Evolutionary conservation across 2,888 invertebrate species (phyloP).

Genomic region (Agapostemon virescens): DNA sequence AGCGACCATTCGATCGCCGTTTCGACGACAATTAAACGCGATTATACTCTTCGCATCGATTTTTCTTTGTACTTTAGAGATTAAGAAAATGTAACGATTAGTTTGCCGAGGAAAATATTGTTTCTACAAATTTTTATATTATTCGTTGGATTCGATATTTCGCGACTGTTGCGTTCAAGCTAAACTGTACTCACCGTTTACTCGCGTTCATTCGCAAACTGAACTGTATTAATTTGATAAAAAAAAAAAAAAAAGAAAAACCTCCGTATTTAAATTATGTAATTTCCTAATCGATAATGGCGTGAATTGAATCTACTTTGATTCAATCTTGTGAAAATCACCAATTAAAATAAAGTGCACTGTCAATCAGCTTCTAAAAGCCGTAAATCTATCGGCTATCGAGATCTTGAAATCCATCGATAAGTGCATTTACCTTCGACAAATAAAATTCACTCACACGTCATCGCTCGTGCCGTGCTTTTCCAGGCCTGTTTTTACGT

Average conservation of each 20-base stretch:
- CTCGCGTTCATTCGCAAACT: too few species aligned
- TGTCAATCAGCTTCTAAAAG: neutral
- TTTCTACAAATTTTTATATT: neutral
- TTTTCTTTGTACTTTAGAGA: neutral
- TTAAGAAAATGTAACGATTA: neutral
- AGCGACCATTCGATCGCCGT: neutral
- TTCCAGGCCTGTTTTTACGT: neutral
- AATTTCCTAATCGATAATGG: neutral
- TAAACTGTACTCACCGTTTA: too few species aligned
- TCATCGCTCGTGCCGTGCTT: neutral
- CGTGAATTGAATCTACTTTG: neutral
- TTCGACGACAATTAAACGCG: neutral
- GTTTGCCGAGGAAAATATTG: neutral
- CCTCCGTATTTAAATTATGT: neutral
- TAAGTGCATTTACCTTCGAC: neutral
- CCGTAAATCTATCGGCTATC: neutral
- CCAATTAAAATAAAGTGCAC: neutral
- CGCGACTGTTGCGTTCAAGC: too few species aligned
- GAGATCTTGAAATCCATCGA: neutral
- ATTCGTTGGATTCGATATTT: too few species aligned
- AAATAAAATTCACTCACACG: neutral
- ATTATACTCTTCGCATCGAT: neutral
- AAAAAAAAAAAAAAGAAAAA: too few species aligned
- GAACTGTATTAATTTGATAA: neutral
- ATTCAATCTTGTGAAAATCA: neutral